Evolutionary conservation across 1,140 invertebrate species (phyloP), one percentile per base, ranked within the genome.

Genomic region (Antheraea pernyi): DNA sequence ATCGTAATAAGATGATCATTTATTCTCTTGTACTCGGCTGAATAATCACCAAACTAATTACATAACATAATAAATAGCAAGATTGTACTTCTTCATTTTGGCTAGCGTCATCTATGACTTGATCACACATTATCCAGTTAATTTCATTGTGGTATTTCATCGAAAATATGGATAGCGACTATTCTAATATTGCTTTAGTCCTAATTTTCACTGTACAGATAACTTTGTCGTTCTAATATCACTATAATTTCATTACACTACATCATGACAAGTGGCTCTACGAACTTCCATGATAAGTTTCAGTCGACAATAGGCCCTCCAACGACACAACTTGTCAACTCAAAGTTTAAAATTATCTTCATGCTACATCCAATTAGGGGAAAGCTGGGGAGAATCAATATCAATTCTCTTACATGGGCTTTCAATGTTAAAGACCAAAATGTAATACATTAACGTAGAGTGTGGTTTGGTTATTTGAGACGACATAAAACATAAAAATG

Each of bases 301-400:
- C 46, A 53, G 46, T 53, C 46, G 46, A 53, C 46, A 53, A 53
- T 53, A 53, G 46, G 46, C 46, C 46, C 46, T 53, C 46, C 46
- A 53, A 53, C 46, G 46, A 53, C 46, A 53, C 46, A 53, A 53
- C 46, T 53, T 53, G 46, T 53, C 46, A 53, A 53, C 46, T 53
- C 46, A 53, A 53, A 53, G 46, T 53, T 53, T 53, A 53, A 53
- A 53, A 53, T 53, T 53, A 53, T 53, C 46, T 53, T 53, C 46
- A 53, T 53, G 16, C 46, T 53, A 53, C 46, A 53, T 53, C 46
- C 46, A 53, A 53, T 53, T 53, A 53, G 46, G 13, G 46, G 46
- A 53, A 53, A 16, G 46, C 46, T 53, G 46, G 16, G 46, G 46
- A 53, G 46, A 53, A 53, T 53, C 46, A 53, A 53, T 53, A 53